Evolutionary conservation across 2,888 invertebrate species (phyloP), one percentile per base, ranked within the genome.

Genomic region (Nebria salina): DNA sequence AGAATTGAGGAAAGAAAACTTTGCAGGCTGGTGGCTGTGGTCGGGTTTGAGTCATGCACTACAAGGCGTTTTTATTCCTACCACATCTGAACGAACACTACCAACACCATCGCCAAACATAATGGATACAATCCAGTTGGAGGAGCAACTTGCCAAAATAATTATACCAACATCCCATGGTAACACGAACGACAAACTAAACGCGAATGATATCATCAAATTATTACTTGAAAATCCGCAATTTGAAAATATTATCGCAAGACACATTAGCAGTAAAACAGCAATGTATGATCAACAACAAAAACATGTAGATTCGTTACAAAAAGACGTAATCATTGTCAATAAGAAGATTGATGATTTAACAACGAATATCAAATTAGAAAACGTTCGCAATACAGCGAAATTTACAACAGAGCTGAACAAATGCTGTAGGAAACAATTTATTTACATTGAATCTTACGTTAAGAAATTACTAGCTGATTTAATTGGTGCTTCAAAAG

Each of bases 21-120:
- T 88, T 88, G 82, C 87, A 89, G 89, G 88, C 83, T 86, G 87
- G 85, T 89, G 87, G 86, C 84, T 87, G 76, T 83, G 87, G 70
- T 86, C 86, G 26, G 85, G 85, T 77, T 75, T 87, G 42, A 86
- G 86, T 75, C 83, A 84, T 34, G 76, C 80, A 34, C 42, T 84
- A 54, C 83, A 82, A 15, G 82, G 73, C 73, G 26, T 43, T 79
- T 75, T 72, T 74, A 34, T 74, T 25, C 65, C 68, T 66, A 54
- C 64, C 84, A 90, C 11, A 83, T 89, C 76, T 83, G 87, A 70
- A 83, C 82, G 5, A 82, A 65, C 41, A 83, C 89, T 76, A 88
- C 89, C 72, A 85, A 87, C 26, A 81, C 90, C 84, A 87, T 89
- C 20, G 87, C 87, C 1, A 82, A 88, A 86, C 83, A 84, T 89